phyloP scores from a whole-genome alignment of 2,113 vertebrate genomes.

The Narcine bancroftii region DNA sequence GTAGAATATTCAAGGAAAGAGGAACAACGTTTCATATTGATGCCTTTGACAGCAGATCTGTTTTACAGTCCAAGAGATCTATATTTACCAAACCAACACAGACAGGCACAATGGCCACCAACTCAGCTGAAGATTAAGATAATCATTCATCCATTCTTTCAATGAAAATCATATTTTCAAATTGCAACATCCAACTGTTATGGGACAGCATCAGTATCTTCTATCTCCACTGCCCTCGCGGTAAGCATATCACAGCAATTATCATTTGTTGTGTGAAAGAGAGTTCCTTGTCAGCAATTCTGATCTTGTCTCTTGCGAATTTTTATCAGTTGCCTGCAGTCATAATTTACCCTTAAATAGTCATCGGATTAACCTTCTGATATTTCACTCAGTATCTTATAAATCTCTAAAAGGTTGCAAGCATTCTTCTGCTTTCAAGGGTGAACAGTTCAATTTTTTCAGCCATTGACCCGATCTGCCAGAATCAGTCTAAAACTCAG shows the following conservation, averaged over 20 bases:
- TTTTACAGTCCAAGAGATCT: not conserved
- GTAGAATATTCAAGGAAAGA: too few species aligned
- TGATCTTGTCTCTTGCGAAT: not conserved
- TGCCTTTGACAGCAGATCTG: not conserved
- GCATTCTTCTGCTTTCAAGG: not conserved
- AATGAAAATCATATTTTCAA: not conserved
- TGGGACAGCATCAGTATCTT: not conserved
- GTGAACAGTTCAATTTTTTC: not conserved
- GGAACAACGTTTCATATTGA: too few species aligned
- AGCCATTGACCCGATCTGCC: not conserved
- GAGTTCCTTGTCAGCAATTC: not conserved
- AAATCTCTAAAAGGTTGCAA: not conserved
- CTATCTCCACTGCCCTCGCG: not conserved
- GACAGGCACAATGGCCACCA: not conserved
- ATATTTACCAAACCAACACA: not conserved
- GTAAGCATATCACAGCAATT: not conserved
- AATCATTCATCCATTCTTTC: not conserved
- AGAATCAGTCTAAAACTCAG: not conserved
- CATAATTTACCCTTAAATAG: not conserved
- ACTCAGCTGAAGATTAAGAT: not conserved
- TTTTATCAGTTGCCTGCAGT: not conserved
- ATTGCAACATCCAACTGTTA: not conserved
- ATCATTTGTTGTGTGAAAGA: not conserved
- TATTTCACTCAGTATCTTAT: not conserved
- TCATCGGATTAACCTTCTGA: not conserved